Conservation (phyloP, 1,140 invertebrate genomes). For the Cryptotermes secundus region DNA sequence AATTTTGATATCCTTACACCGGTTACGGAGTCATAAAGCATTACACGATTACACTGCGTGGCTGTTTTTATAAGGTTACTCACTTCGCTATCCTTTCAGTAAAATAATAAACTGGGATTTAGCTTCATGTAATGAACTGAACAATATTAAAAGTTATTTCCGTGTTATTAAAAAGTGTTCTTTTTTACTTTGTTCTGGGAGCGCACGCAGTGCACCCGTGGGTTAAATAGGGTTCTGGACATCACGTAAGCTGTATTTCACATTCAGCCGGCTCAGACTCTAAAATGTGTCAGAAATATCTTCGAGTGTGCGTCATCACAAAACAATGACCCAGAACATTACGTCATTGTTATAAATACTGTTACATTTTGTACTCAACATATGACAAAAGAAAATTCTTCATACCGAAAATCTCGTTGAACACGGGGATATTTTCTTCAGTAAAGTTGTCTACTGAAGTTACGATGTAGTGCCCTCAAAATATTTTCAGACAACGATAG, state of each 20-base stretch:
- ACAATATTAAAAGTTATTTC: neutral
- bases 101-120: neutral
- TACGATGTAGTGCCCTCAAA: too few relatives aligned
- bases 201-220: neutral
- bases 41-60: neutral
- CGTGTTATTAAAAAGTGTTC: neutral
- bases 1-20: neutral
- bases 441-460: too few relatives aligned
- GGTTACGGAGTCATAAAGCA: neutral
- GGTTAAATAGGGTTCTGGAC: neutral
- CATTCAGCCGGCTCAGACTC: too few relatives aligned
- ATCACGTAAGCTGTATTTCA: neutral
- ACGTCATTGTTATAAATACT: too few relatives aligned
- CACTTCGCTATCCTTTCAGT: neutral
- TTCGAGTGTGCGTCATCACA: too few relatives aligned
- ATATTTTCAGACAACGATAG: too few relatives aligned
- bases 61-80: neutral
- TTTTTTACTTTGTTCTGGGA: neutral
- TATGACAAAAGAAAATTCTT: too few relatives aligned
- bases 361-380: too few relatives aligned
- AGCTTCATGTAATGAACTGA: neutral
- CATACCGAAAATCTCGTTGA: too few relatives aligned
- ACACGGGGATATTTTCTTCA: too few relatives aligned
- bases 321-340: too few relatives aligned
- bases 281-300: too few relatives aligned